These are phyloP conservation scores for Passer montanus DNA, from an alignment of 2,113 vertebrate species.

Conservation along the genomic window DNA sequence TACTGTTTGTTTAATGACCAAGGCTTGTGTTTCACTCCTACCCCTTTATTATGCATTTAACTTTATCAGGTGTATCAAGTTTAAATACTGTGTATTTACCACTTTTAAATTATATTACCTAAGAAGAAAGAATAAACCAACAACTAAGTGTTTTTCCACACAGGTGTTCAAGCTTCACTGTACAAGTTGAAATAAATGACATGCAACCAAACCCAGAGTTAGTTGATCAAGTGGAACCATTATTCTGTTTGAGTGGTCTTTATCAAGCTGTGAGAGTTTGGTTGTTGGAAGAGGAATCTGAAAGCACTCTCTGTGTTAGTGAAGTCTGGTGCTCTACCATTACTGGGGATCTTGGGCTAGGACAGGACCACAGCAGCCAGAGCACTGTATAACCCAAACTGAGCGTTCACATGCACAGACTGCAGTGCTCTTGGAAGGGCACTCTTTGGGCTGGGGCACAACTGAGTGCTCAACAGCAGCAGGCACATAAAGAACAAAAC, in stretches of 20 bases:
- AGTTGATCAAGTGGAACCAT: neutral
- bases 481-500: neutral
- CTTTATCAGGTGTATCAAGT: conserved; percentile 79
- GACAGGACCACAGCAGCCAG: neutral
- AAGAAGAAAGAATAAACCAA: conserved; percentile 31
- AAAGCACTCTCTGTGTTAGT: neutral
- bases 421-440: neutral
- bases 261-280: neutral
- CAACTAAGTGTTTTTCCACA: conserved; percentile 68
- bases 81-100: conserved; percentile 84
- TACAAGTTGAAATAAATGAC: conserved; percentile 77
- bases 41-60: conserved; percentile 79
- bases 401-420: neutral
- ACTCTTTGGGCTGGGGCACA: neutral
- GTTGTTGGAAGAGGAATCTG: neutral
- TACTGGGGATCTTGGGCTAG: neutral
- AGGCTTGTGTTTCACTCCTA: conserved; percentile 68
- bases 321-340: neutral
- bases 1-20: conserved; percentile 55
- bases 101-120: conserved; percentile 73
- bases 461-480: neutral
- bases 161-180: conserved; percentile 72
- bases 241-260: neutral
- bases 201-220: conserved; percentile 41
- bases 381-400: neutral